Conservation (phyloP, 2,113 vertebrate species). For the Mobula birostris region DNA sequence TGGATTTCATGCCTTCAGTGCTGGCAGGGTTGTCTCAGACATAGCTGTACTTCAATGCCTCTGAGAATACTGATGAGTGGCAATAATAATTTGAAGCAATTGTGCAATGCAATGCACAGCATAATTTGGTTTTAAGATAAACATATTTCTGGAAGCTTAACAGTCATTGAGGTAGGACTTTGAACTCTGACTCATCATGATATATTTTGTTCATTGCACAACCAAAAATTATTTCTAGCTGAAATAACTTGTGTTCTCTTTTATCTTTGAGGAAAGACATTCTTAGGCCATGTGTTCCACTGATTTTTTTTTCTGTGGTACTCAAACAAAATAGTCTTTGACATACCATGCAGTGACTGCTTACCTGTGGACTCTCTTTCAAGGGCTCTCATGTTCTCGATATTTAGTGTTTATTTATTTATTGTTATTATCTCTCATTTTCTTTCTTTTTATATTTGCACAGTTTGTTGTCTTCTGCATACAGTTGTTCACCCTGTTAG, state of each 20-base stretch:
- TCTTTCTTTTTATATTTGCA: too few relatives aligned
- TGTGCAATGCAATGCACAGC: background rate
- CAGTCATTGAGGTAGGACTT: background rate
- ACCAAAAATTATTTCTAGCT: background rate
- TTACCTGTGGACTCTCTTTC: too few relatives aligned
- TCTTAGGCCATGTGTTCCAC: too few relatives aligned
- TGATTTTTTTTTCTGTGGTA: too few relatives aligned
- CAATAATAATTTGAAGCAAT: background rate
- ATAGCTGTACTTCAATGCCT: background rate
- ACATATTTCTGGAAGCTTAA: background rate
- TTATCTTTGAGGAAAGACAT: too few relatives aligned
- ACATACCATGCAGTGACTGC: too few relatives aligned
- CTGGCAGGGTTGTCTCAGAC: background rate
- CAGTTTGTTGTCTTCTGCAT: too few relatives aligned
- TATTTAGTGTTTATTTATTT: too few relatives aligned
- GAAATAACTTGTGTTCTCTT: background rate
- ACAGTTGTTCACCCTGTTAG: too few relatives aligned
- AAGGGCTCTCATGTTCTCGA: too few relatives aligned
- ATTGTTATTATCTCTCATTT: too few relatives aligned
- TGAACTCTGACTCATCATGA: background rate
- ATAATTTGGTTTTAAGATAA: background rate
- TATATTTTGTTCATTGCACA: conserved; percentile 18
- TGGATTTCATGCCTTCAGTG: background rate
- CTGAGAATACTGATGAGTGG: background rate
- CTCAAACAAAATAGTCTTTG: too few relatives aligned